phyloP scores from a whole-genome alignment of 1,140 invertebrate genomes.

The Gonioctena quinquepunctata region DNA sequence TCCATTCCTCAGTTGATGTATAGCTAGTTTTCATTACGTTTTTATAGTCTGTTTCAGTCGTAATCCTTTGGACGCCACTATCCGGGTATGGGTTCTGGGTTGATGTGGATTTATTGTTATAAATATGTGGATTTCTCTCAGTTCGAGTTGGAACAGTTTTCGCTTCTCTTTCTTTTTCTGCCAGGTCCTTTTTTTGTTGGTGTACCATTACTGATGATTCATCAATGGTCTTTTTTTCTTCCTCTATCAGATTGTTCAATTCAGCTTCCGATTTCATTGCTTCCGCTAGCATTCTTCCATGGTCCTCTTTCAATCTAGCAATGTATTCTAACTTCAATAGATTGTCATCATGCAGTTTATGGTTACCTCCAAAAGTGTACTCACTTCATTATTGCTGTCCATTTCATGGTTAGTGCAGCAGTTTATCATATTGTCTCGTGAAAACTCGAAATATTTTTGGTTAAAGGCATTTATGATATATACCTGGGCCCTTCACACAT shows the following conservation, averaged over 20 bases:
- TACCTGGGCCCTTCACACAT: neutral
- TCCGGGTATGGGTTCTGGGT: too few relatives aligned
- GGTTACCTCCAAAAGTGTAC: neutral
- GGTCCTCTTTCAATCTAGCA: neutral
- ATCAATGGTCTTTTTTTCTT: neutral
- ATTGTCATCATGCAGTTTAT: neutral
- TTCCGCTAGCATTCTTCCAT: neutral
- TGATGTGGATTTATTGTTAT: neutral
- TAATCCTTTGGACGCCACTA: too few relatives aligned
- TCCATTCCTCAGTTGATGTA: too few relatives aligned
- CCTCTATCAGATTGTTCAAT: neutral
- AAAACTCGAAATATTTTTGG: neutral
- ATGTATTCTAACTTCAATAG: neutral
- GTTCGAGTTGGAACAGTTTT: neutral
- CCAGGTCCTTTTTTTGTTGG: slow-evolving; percentile 1
- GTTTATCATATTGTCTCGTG: neutral
- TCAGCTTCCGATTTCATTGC: neutral
- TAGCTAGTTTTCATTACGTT: too few relatives aligned
- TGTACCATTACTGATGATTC: neutral
- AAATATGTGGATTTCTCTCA: too few relatives aligned
- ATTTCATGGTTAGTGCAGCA: neutral
- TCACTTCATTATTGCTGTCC: neutral
- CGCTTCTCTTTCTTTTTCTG: neutral
- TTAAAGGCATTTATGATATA: neutral
- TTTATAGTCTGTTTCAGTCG: too few relatives aligned